A percentile compares a stretch with the other conserved stretches of the same genome.
Conservation (phyloP, 2,888 invertebrate genomes). For the Chouioia cunea region DNA sequence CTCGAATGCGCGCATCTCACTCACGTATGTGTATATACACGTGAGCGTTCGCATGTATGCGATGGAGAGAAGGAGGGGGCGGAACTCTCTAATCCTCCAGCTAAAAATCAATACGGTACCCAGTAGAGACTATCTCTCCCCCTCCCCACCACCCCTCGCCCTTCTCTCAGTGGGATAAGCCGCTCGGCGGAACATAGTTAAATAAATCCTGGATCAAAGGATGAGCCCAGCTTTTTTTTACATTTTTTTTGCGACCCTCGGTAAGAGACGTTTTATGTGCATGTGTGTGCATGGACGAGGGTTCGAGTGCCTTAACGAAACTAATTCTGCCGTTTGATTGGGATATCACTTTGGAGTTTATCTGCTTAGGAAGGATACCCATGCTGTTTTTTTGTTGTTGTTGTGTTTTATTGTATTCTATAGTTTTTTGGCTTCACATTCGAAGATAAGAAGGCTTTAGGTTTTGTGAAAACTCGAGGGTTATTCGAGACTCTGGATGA, state of each 20-base stretch:
- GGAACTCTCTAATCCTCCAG: constrained; percentile 66
- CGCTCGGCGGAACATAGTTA: constrained; percentile 66
- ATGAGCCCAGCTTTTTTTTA: constrained; percentile 57
- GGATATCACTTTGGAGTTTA: constrained; percentile 30
- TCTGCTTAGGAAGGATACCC: not conserved
- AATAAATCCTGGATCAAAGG: constrained; percentile 69
- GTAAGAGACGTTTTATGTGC: no score
- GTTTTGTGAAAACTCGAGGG: no score
- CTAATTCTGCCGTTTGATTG: constrained; percentile 42
- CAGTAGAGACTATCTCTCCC: constrained; percentile 35
- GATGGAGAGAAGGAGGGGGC: not conserved
- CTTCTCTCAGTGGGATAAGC: constrained; percentile 66
- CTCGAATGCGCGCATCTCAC: not conserved
- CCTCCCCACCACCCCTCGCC: constrained; percentile 30
- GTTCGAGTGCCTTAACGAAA: not conserved
- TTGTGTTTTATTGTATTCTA: no score
- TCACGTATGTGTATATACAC: not conserved
- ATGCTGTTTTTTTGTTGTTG: no score
- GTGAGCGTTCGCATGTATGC: not conserved
- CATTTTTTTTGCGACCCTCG: no score
- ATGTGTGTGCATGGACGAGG: not conserved
- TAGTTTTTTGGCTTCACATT: no score
- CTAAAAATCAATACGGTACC: constrained; percentile 66
- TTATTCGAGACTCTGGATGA: no score
- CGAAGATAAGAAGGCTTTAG: no score